Conservation (phyloP, 2,888 invertebrate genomes). For the Acronicta psi region DNA sequence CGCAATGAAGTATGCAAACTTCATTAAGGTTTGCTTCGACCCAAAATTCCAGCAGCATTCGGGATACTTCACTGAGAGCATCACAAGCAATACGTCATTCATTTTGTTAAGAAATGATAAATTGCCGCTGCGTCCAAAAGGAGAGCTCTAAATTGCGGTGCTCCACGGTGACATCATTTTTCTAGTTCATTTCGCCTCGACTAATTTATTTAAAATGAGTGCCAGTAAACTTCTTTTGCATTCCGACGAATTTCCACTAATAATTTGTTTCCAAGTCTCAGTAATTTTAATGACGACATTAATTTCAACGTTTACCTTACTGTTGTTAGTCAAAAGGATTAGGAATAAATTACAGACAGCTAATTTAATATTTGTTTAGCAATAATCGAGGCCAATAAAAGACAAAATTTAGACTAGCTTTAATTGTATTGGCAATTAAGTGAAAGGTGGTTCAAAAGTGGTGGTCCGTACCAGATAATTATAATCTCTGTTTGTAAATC, state of each 20-base stretch:
- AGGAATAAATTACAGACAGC: too few relatives aligned
- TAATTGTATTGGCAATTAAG: too few relatives aligned
- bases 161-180: slow-evolving; percentile 60
- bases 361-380: too few relatives aligned
- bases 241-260: slow-evolving; percentile 37
- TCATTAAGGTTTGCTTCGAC: slow-evolving; percentile 39
- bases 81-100: slow-evolving; percentile 61
- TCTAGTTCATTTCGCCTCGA: slow-evolving; percentile 62
- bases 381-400: too few relatives aligned
- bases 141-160: slow-evolving; percentile 60
- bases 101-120: slow-evolving; percentile 67
- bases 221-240: slow-evolving; percentile 45
- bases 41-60: slow-evolving; percentile 37
- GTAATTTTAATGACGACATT: slow-evolving; percentile 7
- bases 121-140: slow-evolving; percentile 52
- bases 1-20: slow-evolving; percentile 52
- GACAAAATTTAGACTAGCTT: too few relatives aligned
- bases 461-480: slow-evolving; percentile 3
- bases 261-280: slow-evolving; percentile 41
- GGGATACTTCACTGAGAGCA: slow-evolving; percentile 59
- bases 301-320: slow-evolving; percentile 11
- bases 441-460: too few relatives aligned
- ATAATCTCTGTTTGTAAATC: slow-evolving; percentile 13
- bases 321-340: too few relatives aligned
- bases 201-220: slow-evolving; percentile 58